A percentile compares a stretch with the other conserved stretches of the same genome.
These are phyloP conservation scores for Folsomia manolachei DNA, from an alignment of 2,888 invertebrate genomes.

Conservation along the genomic window DNA sequence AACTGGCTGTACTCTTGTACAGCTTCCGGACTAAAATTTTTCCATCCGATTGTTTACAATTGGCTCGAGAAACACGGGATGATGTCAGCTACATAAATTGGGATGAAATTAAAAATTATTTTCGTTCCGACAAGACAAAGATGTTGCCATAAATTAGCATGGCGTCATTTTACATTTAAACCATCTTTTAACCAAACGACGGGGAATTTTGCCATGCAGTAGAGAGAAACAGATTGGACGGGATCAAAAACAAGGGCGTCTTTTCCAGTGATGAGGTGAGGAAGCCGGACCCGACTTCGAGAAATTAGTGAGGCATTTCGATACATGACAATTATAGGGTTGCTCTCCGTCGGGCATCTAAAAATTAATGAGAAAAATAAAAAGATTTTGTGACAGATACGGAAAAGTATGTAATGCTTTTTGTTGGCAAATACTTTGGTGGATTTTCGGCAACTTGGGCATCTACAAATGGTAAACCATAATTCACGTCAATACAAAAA, in stretches of 20 bases:
- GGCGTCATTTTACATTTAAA: background rate
- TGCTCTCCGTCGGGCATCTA: background rate
- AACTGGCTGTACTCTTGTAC: background rate
- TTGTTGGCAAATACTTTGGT: background rate
- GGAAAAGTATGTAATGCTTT: background rate
- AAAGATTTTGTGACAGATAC: too few relatives aligned
- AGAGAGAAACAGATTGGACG: background rate
- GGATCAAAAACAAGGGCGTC: slow-evolving; percentile 3
- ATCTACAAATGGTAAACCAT: too few relatives aligned
- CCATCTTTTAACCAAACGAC: slow-evolving; percentile 11
- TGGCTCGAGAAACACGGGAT: background rate
- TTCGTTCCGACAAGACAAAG: too few relatives aligned
- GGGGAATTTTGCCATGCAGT: slow-evolving; percentile 9
- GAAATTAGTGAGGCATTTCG: background rate
- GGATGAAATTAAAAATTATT: background rate
- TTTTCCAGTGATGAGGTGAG: background rate
- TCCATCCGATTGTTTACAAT: background rate
- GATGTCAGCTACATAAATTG: background rate
- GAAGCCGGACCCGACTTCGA: background rate
- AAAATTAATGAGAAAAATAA: too few relatives aligned
- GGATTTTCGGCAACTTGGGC: background rate
- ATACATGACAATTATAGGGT: slow-evolving; percentile 7
- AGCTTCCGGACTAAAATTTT: background rate
- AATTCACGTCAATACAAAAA: background rate
- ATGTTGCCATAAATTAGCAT: too few relatives aligned